phyloP scores from a whole-genome alignment of 2,888 invertebrate species.

The Resseliella maxima region DNA sequence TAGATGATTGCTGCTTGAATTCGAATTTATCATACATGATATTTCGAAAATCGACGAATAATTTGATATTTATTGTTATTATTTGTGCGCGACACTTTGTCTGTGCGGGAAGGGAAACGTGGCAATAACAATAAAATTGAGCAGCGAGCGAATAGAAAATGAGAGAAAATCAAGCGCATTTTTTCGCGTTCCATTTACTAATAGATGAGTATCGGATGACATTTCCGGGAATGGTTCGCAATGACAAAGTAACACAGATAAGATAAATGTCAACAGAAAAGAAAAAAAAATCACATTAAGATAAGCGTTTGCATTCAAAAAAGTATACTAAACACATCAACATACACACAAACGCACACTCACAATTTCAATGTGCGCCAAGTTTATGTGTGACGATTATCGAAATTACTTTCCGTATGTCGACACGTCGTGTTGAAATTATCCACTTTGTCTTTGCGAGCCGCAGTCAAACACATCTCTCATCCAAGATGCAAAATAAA shows the following conservation, averaged over 20 bases:
- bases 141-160: too few species aligned
- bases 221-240: not conserved
- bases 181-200: not conserved
- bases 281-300: conserved; percentile 37
- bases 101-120: not conserved
- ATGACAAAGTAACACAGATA: conserved; percentile 34
- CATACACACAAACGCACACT: not conserved
- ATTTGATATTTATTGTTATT: conserved; percentile 53
- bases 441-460: conserved; percentile 14
- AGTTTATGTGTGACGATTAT: not conserved
- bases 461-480: not conserved
- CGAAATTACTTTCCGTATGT: not conserved
- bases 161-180: not conserved
- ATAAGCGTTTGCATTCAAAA: not conserved
- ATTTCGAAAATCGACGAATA: not conserved
- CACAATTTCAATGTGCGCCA: not conserved
- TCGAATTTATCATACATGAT: conserved; percentile 5
- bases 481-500: not conserved
- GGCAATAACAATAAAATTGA: not conserved
- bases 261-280: not conserved
- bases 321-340: too few species aligned
- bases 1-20: not conserved
- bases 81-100: conserved; percentile 24
- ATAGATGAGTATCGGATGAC: not conserved
- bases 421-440: conserved; percentile 23